These are phyloP conservation scores for Takifugu bimaculatus DNA, from an alignment of 2,113 vertebrate genomes.

Conservation along the genomic window DNA sequence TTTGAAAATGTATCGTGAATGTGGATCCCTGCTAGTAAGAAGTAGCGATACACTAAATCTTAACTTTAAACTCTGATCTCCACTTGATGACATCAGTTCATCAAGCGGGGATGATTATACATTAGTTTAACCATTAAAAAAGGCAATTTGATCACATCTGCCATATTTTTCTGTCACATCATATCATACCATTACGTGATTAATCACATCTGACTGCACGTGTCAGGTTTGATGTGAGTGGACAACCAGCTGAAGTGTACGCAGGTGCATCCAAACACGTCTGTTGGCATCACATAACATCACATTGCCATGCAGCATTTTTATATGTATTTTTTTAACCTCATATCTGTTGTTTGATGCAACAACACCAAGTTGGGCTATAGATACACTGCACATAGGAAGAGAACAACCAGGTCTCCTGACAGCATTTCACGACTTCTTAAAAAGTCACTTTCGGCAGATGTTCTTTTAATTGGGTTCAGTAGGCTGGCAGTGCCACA, in stretches of 20 bases:
- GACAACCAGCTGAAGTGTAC: neutral
- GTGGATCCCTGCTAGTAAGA: too few species aligned
- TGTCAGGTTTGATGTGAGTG: neutral
- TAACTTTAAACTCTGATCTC: too few species aligned
- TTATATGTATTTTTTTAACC: slow-evolving; percentile 29
- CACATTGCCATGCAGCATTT: slow-evolving; percentile 30
- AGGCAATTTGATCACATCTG: neutral
- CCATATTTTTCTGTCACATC: slow-evolving; percentile 17
- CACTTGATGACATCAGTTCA: too few species aligned
- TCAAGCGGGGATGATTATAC: too few species aligned
- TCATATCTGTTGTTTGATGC: slow-evolving; percentile 1
- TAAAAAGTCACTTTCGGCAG: slow-evolving; percentile 3
- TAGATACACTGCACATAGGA: neutral
- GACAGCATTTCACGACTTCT: too few species aligned
- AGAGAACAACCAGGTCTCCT: too few species aligned
- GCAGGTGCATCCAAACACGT: slow-evolving; percentile 2
- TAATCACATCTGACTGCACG: slow-evolving; percentile 2
- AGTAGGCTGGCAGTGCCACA: neutral
- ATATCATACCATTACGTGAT: slow-evolving; percentile 5
- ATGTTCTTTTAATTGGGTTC: neutral
- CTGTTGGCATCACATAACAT: slow-evolving; percentile 14
- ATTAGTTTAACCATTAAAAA: neutral
- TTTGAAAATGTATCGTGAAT: too few species aligned
- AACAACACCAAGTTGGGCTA: neutral
- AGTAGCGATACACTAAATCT: too few species aligned